Base-by-base conservation (phyloP, 2,888 invertebrate genomes). In the Ichneumoninae sp. region DNA sequence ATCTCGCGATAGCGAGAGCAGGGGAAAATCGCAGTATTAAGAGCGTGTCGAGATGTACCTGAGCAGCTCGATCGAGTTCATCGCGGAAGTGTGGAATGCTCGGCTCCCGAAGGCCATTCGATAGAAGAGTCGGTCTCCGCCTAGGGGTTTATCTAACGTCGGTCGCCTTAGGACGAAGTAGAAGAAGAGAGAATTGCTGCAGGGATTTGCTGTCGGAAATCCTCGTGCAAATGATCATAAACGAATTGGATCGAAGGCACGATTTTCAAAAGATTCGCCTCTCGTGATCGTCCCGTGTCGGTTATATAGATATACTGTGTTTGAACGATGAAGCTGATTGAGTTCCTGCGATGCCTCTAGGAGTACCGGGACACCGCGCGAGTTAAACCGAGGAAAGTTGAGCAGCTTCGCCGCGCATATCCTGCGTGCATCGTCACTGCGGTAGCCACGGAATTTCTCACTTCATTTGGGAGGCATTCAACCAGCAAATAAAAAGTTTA, bases 181-280 rank as follows among this genome's bases (percentile, higher is more conserved):
- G 50, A 50, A 4, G 52, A 30, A 40, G 68, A 52, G 47, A 8
- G 16, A 52, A 71, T 66, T 54, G 22, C 66, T 16, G 57, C 13
- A 4, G 36, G 63, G 68, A 74, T 80, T 80, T 66, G 52, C 57
- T 57, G 47, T 16, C 57, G 47, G 7, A 68, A 74, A 81, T 74
- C 74, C 57, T 73, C 66, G 71, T 73, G 54, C 26, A 66, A 73
- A 80, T 80, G 73, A 73, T 73, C 80, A 81, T 81, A 50, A 73
- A 50, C 68, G 74, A 81, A 81, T 81, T 81, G 73, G 73, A 71
- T 66, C 30, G 54, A 66, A 30, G 66, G 66, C 7, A 40, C 13
- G 73, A 73, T 52, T 73, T 65, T 57, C 33, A 7, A 40, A 54
- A 33, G 36, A 7, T 66, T 80, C n/a, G 13, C 40, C 3, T 63